Conservation (phyloP, 2,113 vertebrate genomes). For the Oncorhynchus nerka region DNA sequence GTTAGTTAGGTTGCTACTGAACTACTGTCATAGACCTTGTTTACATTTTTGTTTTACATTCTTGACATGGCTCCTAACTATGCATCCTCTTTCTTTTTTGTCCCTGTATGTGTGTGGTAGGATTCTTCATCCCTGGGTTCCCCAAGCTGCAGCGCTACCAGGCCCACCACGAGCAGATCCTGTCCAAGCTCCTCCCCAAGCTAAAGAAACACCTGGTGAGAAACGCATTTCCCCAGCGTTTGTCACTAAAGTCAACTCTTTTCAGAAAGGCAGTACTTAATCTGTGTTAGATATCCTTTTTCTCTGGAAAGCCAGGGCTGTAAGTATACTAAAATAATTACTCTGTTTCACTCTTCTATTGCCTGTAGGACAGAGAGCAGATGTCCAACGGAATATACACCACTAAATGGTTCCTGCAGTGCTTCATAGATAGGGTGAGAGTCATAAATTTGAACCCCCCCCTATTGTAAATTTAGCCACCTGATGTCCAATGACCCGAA, state of each 20-base stretch:
- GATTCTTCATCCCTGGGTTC: conserved; percentile 90
- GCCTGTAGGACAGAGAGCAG: conserved; percentile 87
- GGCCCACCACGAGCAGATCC: conserved; percentile 86
- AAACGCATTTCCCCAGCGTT: not conserved
- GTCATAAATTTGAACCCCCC: no score
- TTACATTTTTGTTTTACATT: not conserved
- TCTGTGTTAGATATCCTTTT: not conserved
- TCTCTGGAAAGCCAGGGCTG: not conserved
- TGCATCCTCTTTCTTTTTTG: not conserved
- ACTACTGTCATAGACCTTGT: not conserved
- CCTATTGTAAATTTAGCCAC: no score
- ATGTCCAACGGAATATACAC: conserved; percentile 90
- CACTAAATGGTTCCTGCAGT: conserved; percentile 96
- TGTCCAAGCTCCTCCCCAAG: conserved; percentile 86
- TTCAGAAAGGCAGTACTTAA: no score
- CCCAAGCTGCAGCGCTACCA: conserved; percentile 91
- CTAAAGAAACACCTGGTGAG: conserved; percentile 87
- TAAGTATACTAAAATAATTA: not conserved
- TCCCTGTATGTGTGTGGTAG: conserved; percentile 40
- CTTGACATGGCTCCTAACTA: no score
- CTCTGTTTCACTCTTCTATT: not conserved
- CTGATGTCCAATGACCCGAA: no score
- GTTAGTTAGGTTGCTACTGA: not conserved
- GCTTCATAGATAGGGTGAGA: conserved; percentile 91
- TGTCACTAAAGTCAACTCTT: no score